Conservation (phyloP, 1,140 invertebrate species). For the Drosophila saltans region DNA sequence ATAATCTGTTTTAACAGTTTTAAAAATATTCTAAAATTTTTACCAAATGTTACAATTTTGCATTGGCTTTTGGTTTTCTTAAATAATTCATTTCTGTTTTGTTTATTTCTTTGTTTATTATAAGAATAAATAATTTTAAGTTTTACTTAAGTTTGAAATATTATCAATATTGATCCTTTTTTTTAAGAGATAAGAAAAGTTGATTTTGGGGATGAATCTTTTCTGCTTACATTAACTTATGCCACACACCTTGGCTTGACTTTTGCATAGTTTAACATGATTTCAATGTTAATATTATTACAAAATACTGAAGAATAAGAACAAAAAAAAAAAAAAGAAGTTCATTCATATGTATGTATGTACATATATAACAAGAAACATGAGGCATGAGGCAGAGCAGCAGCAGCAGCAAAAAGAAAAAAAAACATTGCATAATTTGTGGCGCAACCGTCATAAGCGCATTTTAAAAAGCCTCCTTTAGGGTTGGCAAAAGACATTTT, state of each 20-base stretch:
- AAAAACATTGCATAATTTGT: conserved; percentile 68
- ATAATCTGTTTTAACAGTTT: too few relatives aligned
- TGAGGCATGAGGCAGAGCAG: conserved; percentile 5
- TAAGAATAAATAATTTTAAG: too few relatives aligned
- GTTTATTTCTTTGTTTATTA: too few relatives aligned
- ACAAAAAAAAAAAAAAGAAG: conserved; percentile 11
- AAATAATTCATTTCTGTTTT: too few relatives aligned
- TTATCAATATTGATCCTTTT: conserved; percentile 1
- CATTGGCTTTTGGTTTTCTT: too few relatives aligned
- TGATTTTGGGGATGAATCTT: neutral
- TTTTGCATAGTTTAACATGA: conserved; percentile 20
- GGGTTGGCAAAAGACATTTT: conserved; percentile 42
- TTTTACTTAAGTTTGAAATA: neutral
- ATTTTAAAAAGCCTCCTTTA: conserved; percentile 44
- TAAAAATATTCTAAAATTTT: too few relatives aligned
- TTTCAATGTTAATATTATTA: conserved; percentile 32
- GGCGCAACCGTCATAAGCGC: conserved; percentile 52
- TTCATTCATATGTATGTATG: conserved; percentile 7
- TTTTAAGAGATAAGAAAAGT: neutral
- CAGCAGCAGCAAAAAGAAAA: neutral
- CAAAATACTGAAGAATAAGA: conserved; percentile 27
- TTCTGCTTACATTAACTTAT: conserved; percentile 10
- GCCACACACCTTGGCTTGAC: conserved; percentile 7
- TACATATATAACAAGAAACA: neutral
- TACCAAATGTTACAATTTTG: too few relatives aligned